Evolutionary conservation across 2,113 vertebrate genomes (phyloP).

Genomic region (Sula dactylatra): DNA sequence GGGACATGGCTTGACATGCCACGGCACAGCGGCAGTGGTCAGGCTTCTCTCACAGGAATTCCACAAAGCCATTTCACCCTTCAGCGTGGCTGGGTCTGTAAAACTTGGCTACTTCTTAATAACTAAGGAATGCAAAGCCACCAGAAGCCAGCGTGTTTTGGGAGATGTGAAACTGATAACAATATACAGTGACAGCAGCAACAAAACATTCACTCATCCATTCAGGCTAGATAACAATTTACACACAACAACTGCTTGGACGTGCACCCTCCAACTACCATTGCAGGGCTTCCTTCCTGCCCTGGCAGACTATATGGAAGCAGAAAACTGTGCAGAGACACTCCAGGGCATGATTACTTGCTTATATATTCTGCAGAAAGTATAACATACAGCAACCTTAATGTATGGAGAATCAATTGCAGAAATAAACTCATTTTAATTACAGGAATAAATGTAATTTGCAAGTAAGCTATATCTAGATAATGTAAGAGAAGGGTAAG

Average conservation of each 20-base stretch:
- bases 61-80: background rate
- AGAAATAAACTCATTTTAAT: conserved; percentile 13
- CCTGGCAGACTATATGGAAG: background rate
- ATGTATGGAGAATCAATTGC: background rate
- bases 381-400: background rate
- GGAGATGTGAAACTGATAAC: background rate
- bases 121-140: background rate
- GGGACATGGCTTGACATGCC: background rate
- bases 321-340: background rate
- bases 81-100: background rate
- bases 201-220: background rate
- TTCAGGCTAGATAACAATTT: background rate
- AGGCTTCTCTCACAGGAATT: accelerated
- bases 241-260: background rate
- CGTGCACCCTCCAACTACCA: background rate
- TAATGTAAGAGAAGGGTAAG: background rate
- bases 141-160: background rate
- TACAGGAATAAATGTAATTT: background rate
- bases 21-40: background rate
- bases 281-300: background rate
- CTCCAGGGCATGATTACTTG: background rate
- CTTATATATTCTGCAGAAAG: background rate
- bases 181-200: background rate
- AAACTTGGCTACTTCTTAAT: background rate
- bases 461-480: background rate